Evolutionary conservation across 1,140 invertebrate genomes (phyloP).

Genomic region (fruit fly (Drosophila melanogaster)): DNA sequence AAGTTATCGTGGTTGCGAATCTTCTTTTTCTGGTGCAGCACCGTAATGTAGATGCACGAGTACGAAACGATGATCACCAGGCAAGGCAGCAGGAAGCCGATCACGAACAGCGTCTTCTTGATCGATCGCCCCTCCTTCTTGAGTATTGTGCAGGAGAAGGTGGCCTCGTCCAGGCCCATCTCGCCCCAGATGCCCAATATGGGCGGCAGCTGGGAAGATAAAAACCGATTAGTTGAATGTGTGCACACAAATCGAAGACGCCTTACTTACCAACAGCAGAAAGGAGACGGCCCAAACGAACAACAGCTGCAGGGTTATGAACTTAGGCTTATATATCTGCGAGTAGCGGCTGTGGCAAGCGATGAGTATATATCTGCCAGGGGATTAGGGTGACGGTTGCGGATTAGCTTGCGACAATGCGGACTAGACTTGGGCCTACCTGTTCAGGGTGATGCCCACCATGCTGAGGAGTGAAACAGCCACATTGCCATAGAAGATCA

Average conservation of each 20-base stretch:
- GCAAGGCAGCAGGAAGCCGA: slow-evolving; percentile 93
- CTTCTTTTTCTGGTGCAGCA: slow-evolving; percentile 89
- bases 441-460: slow-evolving; percentile 95
- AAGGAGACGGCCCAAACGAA: slow-evolving; percentile 91
- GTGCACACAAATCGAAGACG: no score
- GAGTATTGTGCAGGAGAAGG: slow-evolving; percentile 94
- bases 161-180: slow-evolving; percentile 90
- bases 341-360: slow-evolving; percentile 91
- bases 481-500: slow-evolving; percentile 95
- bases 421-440: slow-evolving; percentile 85
- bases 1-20: slow-evolving; percentile 84
- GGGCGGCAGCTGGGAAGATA: slow-evolving; percentile 89
- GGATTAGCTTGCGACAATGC: slow-evolving; percentile 8
- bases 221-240: background rate
- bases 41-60: slow-evolving; percentile 93
- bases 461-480: slow-evolving; percentile 94
- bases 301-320: slow-evolving; percentile 90
- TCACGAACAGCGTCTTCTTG: slow-evolving; percentile 93
- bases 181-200: slow-evolving; percentile 92
- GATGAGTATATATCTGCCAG: slow-evolving; percentile 91
- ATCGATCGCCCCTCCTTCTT: slow-evolving; percentile 91
- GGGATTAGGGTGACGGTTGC: slow-evolving; percentile 1
- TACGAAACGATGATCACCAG: slow-evolving; percentile 93
- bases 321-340: slow-evolving; percentile 89
- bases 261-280: slow-evolving; percentile 86